These are phyloP conservation scores for Platysternon megacephalum DNA, from an alignment of 2,113 vertebrate species.

Conservation along the genomic window DNA sequence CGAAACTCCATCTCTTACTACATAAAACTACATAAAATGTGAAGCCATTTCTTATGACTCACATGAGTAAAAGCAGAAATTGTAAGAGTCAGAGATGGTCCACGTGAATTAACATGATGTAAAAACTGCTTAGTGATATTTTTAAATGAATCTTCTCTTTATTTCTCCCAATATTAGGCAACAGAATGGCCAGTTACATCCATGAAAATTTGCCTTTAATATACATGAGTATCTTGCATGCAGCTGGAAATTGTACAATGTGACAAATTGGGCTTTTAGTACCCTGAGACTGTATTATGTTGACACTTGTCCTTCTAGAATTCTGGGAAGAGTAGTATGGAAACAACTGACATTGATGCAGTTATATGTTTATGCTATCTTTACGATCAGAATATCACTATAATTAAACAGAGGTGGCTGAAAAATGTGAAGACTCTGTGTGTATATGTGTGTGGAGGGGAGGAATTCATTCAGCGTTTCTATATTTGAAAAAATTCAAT, in stretches of 20 bases:
- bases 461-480: too few species aligned
- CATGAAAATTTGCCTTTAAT: background rate
- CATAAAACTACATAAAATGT: background rate
- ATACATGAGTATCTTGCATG: too few species aligned
- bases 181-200: background rate
- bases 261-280: background rate
- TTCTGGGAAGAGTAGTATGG: background rate
- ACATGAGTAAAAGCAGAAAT: background rate
- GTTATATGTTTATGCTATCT: too few species aligned
- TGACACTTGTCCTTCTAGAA: background rate
- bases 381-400: too few species aligned
- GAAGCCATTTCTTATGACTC: background rate
- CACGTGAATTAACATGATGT: background rate
- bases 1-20: background rate
- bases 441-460: too few species aligned
- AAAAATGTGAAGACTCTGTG: too few species aligned
- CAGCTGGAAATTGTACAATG: too few species aligned
- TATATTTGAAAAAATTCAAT: too few species aligned
- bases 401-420: too few species aligned
- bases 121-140: background rate
- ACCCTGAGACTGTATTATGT: background rate
- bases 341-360: background rate
- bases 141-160: background rate
- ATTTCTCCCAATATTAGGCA: background rate
- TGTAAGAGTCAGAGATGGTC: background rate